These are phyloP conservation scores for Petrocephalus sullivani DNA, from an alignment of 2,797 vertebrate genomes.

Conservation along the genomic window DNA sequence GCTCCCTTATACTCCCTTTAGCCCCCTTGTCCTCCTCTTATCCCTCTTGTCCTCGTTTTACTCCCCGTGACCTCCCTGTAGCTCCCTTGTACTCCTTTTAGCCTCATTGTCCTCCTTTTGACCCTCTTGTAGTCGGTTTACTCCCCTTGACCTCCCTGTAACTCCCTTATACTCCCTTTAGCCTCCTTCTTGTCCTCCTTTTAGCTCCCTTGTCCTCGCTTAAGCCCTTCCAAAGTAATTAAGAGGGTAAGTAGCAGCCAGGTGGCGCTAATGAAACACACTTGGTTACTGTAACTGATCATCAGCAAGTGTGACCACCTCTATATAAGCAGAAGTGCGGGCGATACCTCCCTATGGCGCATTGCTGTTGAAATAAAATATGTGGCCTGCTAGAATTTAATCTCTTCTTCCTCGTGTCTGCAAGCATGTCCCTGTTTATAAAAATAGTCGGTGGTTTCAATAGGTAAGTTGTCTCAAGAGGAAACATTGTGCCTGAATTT, in stretches of 20 bases:
- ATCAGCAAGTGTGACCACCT: too few relatives aligned
- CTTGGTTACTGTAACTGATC: too few relatives aligned
- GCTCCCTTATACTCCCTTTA: too few relatives aligned
- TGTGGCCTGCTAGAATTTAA: neutral
- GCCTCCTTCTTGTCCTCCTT: neutral
- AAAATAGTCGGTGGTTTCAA: neutral
- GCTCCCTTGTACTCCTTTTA: too few relatives aligned
- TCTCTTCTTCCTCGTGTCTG: neutral
- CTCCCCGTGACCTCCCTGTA: too few relatives aligned
- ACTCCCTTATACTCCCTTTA: too few relatives aligned
- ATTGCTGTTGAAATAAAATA: neutral
- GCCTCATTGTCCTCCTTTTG: too few relatives aligned
- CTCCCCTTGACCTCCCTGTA: neutral
- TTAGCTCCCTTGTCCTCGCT: neutral
- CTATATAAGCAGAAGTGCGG: neutral
- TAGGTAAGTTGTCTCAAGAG: neutral
- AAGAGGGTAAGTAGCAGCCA: too few relatives aligned
- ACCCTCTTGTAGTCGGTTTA: neutral
- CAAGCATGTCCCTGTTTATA: neutral
- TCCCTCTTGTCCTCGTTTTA: too few relatives aligned
- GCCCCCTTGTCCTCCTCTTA: too few relatives aligned
- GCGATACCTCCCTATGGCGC: neutral
- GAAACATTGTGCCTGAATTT: constrained; percentile 6
- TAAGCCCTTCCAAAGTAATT: neutral
- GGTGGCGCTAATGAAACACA: too few relatives aligned